These are phyloP conservation scores for Anneissia japonica DNA, from an alignment of 35 echinoderm and acorn worm genomes.

Conservation along the genomic window DNA sequence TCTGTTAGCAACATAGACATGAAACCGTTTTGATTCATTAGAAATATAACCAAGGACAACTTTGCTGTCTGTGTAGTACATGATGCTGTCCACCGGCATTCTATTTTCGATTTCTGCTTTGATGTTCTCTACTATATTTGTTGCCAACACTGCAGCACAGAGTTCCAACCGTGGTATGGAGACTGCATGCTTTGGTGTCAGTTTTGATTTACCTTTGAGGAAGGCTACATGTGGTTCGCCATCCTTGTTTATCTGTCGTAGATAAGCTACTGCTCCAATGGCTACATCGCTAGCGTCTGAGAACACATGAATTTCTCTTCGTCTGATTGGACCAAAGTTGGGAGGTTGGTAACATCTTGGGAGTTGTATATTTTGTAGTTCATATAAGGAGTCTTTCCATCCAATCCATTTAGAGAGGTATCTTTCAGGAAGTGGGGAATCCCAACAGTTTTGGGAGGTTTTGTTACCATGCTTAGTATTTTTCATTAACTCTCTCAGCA, in stretches of 20 bases:
- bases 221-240: neutral
- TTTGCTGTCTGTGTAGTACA: slow-evolving; percentile 25
- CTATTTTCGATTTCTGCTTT: neutral
- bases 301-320: neutral
- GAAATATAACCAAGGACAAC: slow-evolving; percentile 43
- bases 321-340: neutral
- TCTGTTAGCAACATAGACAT: slow-evolving; percentile 62
- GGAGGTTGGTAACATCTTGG: neutral
- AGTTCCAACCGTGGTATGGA: neutral
- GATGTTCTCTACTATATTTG: neutral
- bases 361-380: neutral
- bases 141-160: neutral
- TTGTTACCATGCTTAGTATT: neutral
- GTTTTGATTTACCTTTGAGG: slow-evolving; percentile 10
- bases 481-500: neutral
- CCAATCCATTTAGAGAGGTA: neutral
- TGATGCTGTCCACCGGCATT: neutral
- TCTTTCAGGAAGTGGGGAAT: neutral
- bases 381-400: neutral
- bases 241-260: neutral
- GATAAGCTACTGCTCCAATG: neutral
- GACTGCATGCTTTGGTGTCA: neutral
- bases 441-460: neutral
- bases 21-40: slow-evolving; percentile 39
- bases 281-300: slow-evolving; percentile 9